Base-by-base conservation (phyloP, 1,140 invertebrate genomes). In the Reticulitermes speratus region DNA sequence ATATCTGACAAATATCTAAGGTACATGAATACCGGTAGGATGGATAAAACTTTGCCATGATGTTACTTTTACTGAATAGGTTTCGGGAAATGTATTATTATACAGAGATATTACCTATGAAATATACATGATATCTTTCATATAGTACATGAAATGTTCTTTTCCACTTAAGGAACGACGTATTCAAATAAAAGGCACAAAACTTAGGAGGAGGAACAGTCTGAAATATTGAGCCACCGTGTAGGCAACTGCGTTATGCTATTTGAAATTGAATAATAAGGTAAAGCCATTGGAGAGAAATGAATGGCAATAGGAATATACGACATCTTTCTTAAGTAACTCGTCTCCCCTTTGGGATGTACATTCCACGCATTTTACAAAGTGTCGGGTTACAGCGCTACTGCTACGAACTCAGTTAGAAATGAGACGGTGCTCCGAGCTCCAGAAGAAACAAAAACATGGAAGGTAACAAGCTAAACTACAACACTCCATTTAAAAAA, bases 241-340 rank as follows among this genome's bases (percentile, higher is more conserved):
- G 65, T 75, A 55, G 52, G 52, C 52, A 16, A 5, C 14, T 55
- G 5, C 5, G n/a, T 75, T 75, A 75, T 30, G n/a, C 65, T 30
- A 25, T 25, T 6, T 75, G 65, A 75, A 75, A 75, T 30, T n/a
- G 65, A 75, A 75, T 75, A 75, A 75, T 75, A 75, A 75, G 65
- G n/a, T 30, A 25, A 75, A 75, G n/a, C 65, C 65, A 75, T 75
- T 75, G 65, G 65, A 75, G 65, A 75, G 65, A 75, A 75, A 75
- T 75, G n/a, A 75, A 75, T 75, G n/a, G 65, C 65, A 75, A 75
- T 75, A 75, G 65, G n/a, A 75, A 75, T 75, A 75, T 14, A 75
- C 65, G 65, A 75, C 65, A 75, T 30, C 65, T 75, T 75, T 75
- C 25, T 75, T 75, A 75, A 75, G 65, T 75, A 75, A 75, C 65